Conservation (phyloP, 2,888 invertebrate species). For the Stegana nigrithorax region DNA sequence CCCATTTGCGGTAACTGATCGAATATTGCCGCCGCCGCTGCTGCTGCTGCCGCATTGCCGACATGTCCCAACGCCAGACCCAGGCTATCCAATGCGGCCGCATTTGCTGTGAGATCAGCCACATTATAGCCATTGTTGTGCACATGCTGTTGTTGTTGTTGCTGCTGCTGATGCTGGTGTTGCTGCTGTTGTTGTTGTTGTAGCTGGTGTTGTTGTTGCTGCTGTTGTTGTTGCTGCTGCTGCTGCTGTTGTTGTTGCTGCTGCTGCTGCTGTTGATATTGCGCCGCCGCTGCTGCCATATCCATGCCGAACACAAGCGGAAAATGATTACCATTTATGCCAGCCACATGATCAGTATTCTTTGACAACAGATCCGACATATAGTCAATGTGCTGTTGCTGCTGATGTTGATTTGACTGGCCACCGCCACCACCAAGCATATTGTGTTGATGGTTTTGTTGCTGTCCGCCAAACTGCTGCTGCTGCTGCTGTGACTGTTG, state of each 20-base stretch:
- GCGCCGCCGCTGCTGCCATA: slow-evolving; percentile 54
- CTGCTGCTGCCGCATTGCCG: slow-evolving; percentile 32
- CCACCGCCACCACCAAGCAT: slow-evolving; percentile 30
- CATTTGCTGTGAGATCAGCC: slow-evolving; percentile 50
- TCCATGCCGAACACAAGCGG: slow-evolving; percentile 62
- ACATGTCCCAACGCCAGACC: slow-evolving; percentile 49
- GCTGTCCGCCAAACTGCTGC: slow-evolving; percentile 46
- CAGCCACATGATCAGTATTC: slow-evolving; percentile 55
- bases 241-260: slow-evolving; percentile 59
- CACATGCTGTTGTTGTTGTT: slow-evolving; percentile 58
- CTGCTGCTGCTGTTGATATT: slow-evolving; percentile 46
- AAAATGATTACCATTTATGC: slow-evolving; percentile 65
- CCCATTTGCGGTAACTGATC: slow-evolving; percentile 56
- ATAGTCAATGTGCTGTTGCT: slow-evolving; percentile 68
- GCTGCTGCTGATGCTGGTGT: slow-evolving; percentile 52
- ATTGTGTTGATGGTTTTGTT: slow-evolving; percentile 66
- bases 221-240: no score
- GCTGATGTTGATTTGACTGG: slow-evolving; percentile 52
- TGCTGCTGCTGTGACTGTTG: slow-evolving; percentile 67
- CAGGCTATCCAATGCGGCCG: slow-evolving; percentile 56
- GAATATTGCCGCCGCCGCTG: slow-evolving; percentile 62
- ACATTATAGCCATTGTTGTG: slow-evolving; percentile 66
- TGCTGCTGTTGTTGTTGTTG: no score
- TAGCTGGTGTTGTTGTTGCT: slow-evolving; percentile 66
- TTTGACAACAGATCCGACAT: slow-evolving; percentile 64